Evolutionary conservation across 2,797 vertebrate species (phyloP), one percentile per base, ranked within the genome.

Genomic region (Bradypus variegatus): DNA sequence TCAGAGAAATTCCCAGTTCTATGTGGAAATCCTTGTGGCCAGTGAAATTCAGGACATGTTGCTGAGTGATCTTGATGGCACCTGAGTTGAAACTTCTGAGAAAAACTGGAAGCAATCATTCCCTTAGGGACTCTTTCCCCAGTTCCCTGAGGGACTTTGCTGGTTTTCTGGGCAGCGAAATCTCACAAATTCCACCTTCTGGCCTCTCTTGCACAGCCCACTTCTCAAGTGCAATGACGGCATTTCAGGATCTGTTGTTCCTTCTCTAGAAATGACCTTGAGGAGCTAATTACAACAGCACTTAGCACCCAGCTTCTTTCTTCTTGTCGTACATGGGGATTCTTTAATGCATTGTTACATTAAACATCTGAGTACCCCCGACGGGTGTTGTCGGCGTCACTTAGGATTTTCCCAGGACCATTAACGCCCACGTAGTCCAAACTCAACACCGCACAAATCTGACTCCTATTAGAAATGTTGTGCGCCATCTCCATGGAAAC

Each of bases 401-500:
- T 2, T 3, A 80, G 92, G 87, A 89, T 33, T 93, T 92, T 72
- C 81, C 91, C 89, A 8, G 41, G 69, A 27, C 88, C 90, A n/a
- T 10, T 8, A 12, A 70, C 72, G 3, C 80, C 90, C 90, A 75
- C 91, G 7, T 10, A 8, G 50, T 86, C 83, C 86, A 48, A 67
- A 72, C 55, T 84, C 93, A 16, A 3, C 27, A 0, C 7, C 1
- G 53, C 82, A 53, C 70, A 48, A 25, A 45, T 12, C 93, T 72
- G 89, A 58, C 81, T 90, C 18, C 2, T 21, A 13, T 50, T 33
- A 41, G 91, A 70, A 45, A 60, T 94, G 93, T 75, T 94, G 84
- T 91, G 89, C 88, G 92, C 90, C 0, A 94, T 95, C 70, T n/a
- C 94, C 88, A 81, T 90, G 93, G 95, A 82, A 83, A 95, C 91